Percentiles rank a stretch among this genome's conserved stretches.
Evolutionary conservation across 2,113 vertebrate genomes (phyloP).

Genomic region (Uria aalge): DNA sequence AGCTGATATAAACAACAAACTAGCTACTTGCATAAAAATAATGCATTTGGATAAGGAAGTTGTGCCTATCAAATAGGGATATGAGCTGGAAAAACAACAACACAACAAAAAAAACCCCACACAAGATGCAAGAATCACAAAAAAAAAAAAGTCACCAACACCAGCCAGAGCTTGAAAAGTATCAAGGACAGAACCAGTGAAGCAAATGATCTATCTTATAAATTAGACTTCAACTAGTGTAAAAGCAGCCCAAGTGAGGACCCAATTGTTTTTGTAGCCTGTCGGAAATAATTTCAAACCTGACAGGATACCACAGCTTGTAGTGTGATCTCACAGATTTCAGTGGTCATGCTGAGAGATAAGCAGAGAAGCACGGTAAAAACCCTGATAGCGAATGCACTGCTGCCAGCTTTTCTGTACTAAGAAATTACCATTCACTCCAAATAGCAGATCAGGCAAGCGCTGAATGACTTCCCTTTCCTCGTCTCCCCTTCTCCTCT

Average conservation of each 20-base stretch:
- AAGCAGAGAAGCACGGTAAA: constrained; percentile 8
- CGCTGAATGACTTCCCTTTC: not conserved
- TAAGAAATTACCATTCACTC: constrained; percentile 44
- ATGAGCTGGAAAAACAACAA: not conserved
- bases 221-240: constrained; percentile 74
- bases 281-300: constrained; percentile 70
- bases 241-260: constrained; percentile 63
- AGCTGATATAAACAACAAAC: not conserved
- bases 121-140: not conserved
- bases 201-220: constrained; percentile 71
- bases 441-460: not conserved
- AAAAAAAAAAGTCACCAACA: constrained; percentile 33
- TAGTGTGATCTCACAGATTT: constrained; percentile 56
- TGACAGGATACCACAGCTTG: constrained; percentile 28
- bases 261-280: constrained; percentile 68
- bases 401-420: constrained; percentile 28
- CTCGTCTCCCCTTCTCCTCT: not conserved
- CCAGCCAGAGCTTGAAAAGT: constrained; percentile 33
- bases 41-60: constrained; percentile 7
- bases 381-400: constrained; percentile 24
- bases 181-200: constrained; percentile 51
- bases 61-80: not conserved
- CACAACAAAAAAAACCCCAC: not conserved
- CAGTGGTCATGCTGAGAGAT: constrained; percentile 54
- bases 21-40: not conserved